A percentile compares a stretch with the other conserved stretches of the same genome.
These are phyloP conservation scores for Mormyrus lacerda DNA, from an alignment of 2,113 vertebrate genomes.

Conservation along the genomic window DNA sequence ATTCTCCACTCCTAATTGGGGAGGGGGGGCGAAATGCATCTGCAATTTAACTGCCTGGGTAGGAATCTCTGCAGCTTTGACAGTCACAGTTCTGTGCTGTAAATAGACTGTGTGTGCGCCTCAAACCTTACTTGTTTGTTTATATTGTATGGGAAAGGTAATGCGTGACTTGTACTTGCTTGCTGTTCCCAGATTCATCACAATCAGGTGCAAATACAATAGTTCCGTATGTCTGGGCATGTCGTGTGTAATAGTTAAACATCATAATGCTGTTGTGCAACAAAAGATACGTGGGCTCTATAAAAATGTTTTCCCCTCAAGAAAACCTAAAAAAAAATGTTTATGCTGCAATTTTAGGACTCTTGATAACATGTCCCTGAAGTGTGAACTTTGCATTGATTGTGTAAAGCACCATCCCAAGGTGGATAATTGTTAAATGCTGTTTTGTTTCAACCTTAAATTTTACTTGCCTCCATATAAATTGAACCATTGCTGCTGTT, in stretches of 20 bases:
- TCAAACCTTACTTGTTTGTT: not conserved
- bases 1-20: not conserved
- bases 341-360: not conserved
- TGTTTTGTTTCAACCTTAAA: not conserved
- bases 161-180: not conserved
- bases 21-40: not conserved
- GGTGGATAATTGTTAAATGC: not conserved
- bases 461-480: conserved; percentile 32
- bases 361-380: conserved; percentile 9
- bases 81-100: not conserved
- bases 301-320: not conserved
- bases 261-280: not conserved
- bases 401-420: conserved; percentile 31
- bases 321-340: not conserved
- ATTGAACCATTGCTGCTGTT: not conserved
- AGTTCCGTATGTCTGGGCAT: conserved; percentile 2
- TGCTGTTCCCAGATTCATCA: not conserved
- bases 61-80: not conserved
- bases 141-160: not conserved
- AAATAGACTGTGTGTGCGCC: not conserved
- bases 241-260: not conserved
- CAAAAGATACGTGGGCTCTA: not conserved
- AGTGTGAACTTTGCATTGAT: conserved; percentile 28
- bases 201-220: not conserved
- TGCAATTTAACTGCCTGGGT: not conserved